Evolutionary conservation across 2,888 invertebrate species (phyloP), one percentile per base, ranked within the genome.

Genomic region (Pterostichus niger): DNA sequence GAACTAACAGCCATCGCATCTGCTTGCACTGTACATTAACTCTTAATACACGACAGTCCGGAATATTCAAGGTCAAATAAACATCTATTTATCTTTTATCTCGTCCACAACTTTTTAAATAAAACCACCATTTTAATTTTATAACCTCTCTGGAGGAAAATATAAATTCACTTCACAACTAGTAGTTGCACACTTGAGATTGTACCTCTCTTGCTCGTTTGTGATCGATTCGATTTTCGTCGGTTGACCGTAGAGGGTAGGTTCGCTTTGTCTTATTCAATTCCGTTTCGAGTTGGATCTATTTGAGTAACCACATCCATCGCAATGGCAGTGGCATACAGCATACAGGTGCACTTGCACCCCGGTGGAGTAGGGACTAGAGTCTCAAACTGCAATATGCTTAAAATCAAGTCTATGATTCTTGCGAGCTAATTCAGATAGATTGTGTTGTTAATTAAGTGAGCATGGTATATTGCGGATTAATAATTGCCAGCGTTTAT

Each of bases 161-260:
- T 71, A 71, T 71, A 71, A 44, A 71, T 71, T 71, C 68, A 71
- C 68, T 71, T 71, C 68, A 71, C 68, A 71, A 71, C 68, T 71
- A 71, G 68, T 44, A 71, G 68, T 71, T 44, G 68, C 46, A 15
- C 68, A 71, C 68, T 71, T 71, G 68, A 71, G 68, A 71, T 71
- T 17, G 11, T 71, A 4, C 44, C 15, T 44, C 13, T 17, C 68
- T 44, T 11, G 64, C 7, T 64, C 7, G 40, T 44, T 15, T 71
- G 17, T 56, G 68, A 71, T 71, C 68, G 68, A 71, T 71, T 71
- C 46, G 56, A 56, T 56, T 15, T 71, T 13, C 17, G 44, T 17
- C 7, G 10, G 68, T 44, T 71, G 68, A 44, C 68, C 68, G 17
- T 44, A 11, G 9, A 17, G 44, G 10, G 3, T 11, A 9, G 68